phyloP scores from a whole-genome alignment of 2,113 vertebrate genomes.

The Rhadina sibilatrix region DNA sequence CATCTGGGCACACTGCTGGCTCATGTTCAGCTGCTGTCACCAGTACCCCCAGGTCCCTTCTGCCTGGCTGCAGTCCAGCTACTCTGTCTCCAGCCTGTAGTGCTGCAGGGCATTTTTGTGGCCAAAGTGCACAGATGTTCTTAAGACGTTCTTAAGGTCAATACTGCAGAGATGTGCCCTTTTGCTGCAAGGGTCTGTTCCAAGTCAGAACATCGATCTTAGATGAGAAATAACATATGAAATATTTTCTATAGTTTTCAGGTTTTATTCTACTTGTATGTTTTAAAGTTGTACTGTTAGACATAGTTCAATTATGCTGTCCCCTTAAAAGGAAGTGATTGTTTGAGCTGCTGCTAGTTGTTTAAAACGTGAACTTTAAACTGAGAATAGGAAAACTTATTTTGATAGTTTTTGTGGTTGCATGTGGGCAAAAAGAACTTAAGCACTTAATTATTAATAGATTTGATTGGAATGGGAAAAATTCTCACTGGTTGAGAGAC shows the following conservation, averaged over 20 bases:
- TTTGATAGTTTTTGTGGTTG: background rate
- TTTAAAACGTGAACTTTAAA: background rate
- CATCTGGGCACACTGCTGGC: background rate
- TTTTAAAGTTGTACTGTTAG: background rate
- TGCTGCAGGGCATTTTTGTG: background rate
- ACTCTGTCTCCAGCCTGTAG: too few relatives aligned
- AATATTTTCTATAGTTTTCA: background rate
- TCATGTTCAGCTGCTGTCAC: background rate
- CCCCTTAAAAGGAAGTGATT: background rate
- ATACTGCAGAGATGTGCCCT: background rate
- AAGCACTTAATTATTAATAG: background rate
- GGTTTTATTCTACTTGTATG: background rate
- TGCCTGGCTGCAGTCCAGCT: background rate
- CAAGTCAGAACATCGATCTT: background rate
- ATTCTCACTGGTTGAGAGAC: background rate
- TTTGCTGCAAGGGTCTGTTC: background rate
- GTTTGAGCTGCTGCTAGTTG: background rate
- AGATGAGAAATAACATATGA: background rate
- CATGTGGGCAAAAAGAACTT: background rate
- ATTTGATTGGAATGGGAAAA: background rate
- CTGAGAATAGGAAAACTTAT: background rate
- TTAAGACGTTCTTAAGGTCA: background rate
- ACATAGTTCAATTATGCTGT: background rate
- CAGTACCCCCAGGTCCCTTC: background rate
- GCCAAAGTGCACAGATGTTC: background rate